phyloP scores from a whole-genome alignment of 1,140 invertebrate species.

The Mactra quadrangularis region DNA sequence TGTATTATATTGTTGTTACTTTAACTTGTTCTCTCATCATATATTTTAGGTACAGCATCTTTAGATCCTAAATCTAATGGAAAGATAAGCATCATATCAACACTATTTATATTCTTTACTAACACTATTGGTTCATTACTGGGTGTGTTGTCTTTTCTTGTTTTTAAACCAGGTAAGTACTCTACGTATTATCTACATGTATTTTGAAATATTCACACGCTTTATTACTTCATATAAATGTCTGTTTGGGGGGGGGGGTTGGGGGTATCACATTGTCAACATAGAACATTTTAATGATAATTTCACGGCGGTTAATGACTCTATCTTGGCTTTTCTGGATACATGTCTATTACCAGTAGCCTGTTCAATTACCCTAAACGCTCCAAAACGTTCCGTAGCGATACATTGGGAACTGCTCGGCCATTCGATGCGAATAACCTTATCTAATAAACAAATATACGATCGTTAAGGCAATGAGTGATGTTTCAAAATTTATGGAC shows the following conservation, averaged over 20 bases:
- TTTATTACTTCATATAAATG: neutral
- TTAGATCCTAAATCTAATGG: constrained; percentile 68
- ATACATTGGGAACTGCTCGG: no score
- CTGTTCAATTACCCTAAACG: no score
- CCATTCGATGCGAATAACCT: no score
- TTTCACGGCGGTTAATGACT: neutral
- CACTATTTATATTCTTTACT: constrained; percentile 68
- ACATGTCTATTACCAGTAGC: no score
- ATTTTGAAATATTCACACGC: neutral
- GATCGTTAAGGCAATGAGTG: no score
- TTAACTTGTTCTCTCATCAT: no score
- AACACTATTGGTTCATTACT: constrained; percentile 64
- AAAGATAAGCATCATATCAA: constrained; percentile 62
- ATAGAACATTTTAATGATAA: neutral
- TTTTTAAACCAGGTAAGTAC: constrained; percentile 90
- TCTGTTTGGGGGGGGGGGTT: neutral
- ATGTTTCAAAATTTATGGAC: no score
- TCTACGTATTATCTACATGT: neutral
- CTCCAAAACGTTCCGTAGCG: no score
- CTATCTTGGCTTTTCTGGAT: no score
- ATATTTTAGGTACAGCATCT: constrained; percentile 86
- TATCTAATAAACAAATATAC: no score
- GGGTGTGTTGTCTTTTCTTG: constrained; percentile 92
- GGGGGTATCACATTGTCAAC: neutral
- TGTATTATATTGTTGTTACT: no score